Percentiles rank a stretch among this genome's conserved stretches.
Evolutionary conservation across 2,888 invertebrate genomes (phyloP).

Genomic region (Netelia melanura): DNA sequence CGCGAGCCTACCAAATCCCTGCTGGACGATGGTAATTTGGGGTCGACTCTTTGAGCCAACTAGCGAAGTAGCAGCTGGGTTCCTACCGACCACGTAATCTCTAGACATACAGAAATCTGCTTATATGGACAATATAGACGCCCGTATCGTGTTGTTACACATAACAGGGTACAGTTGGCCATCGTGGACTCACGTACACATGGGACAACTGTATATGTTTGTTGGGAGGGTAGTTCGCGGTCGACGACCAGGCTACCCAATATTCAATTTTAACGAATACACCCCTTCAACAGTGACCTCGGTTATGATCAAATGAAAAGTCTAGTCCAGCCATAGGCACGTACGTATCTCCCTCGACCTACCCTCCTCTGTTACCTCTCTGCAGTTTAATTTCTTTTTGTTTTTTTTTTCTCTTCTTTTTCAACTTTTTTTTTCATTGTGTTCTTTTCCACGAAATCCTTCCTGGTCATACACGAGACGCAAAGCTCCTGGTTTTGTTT

Average conservation of each 20-base stretch:
- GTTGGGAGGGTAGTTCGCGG: constrained; percentile 3
- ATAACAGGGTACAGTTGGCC: constrained; percentile 9
- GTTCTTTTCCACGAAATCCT: background rate
- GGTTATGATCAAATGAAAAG: constrained; percentile 53
- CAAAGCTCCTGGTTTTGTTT: constrained; percentile 36
- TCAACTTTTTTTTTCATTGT: no score
- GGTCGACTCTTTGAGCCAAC: constrained; percentile 32
- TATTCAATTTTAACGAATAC: constrained; percentile 51
- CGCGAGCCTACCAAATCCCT: constrained; percentile 15
- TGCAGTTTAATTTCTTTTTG: background rate
- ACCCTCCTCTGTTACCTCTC: background rate
- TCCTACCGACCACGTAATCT: constrained; percentile 31
- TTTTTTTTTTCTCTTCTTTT: background rate
- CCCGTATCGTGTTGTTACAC: background rate
- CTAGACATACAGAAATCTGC: background rate
- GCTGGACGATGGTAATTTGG: constrained; percentile 30
- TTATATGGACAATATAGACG: background rate
- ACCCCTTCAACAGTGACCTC: constrained; percentile 20
- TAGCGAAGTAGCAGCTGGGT: constrained; percentile 43
- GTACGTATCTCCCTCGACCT: constrained; percentile 20
- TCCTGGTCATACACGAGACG: constrained; percentile 31
- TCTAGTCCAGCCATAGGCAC: constrained; percentile 10
- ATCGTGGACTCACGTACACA: background rate
- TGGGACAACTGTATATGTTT: background rate
- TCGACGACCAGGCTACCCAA: constrained; percentile 35